Conservation (phyloP, 2,113 vertebrate genomes). For the Seriola rivoliana region DNA sequence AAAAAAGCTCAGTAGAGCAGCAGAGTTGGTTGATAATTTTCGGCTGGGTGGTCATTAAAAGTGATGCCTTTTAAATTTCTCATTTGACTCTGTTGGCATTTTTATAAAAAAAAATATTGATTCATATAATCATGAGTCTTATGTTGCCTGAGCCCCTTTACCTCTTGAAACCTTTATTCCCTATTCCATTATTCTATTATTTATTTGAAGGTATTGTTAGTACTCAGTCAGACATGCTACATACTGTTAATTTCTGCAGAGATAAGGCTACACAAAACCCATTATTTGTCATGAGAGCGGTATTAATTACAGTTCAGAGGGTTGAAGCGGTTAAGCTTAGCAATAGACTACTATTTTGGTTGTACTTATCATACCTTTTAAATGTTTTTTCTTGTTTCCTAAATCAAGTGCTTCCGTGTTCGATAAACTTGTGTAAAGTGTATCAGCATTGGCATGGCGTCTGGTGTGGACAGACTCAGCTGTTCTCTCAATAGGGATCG, state of each 20-base stretch:
- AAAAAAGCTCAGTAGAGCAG: not conserved
- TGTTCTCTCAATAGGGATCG: not conserved
- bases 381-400: too few species aligned
- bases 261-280: not conserved
- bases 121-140: too few species aligned
- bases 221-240: too few species aligned
- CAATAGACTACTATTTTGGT: too few species aligned
- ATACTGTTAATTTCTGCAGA: not conserved
- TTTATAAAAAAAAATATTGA: not conserved
- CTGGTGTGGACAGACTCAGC: slow-evolving; percentile 5
- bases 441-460: too few species aligned
- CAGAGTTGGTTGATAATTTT: not conserved
- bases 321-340: not conserved
- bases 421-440: not conserved
- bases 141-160: too few species aligned
- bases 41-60: not conserved
- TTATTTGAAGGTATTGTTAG: too few species aligned
- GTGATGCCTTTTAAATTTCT: not conserved
- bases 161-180: too few species aligned
- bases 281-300: not conserved
- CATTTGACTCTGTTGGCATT: not conserved
- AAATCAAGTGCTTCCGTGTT: not conserved
- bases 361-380: too few species aligned
- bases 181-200: too few species aligned
- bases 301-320: not conserved